These are phyloP conservation scores for Neofelis nebulosa DNA, from an alignment of 2,113 vertebrate genomes.

Conservation along the genomic window DNA sequence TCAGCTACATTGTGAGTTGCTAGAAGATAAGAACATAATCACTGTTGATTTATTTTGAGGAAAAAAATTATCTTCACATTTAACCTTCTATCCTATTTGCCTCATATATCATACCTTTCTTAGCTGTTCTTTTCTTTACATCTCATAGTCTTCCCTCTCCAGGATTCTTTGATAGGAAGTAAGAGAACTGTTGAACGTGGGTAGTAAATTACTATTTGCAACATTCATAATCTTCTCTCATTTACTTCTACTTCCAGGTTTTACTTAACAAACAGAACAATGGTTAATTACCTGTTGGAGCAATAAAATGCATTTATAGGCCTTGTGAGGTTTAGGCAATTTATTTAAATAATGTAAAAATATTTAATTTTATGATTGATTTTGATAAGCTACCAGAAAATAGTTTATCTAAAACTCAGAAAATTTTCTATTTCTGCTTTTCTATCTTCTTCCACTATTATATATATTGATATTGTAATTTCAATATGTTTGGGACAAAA, in stretches of 20 bases:
- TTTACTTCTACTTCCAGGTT: neutral
- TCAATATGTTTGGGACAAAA: constrained; percentile 63
- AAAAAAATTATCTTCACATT: neutral
- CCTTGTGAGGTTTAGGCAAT: neutral
- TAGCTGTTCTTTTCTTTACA: neutral
- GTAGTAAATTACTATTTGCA: neutral
- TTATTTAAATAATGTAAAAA: neutral
- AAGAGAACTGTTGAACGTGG: neutral
- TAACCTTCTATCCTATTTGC: neutral
- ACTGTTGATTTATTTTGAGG: neutral
- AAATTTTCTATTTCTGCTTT: neutral
- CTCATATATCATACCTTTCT: neutral
- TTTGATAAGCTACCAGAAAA: constrained; percentile 57
- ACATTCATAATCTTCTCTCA: neutral
- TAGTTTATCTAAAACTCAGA: constrained; percentile 34
- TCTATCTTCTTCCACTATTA: constrained; percentile 42
- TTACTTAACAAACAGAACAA: neutral
- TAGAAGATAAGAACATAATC: neutral
- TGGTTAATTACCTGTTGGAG: neutral
- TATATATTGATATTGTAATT: constrained; percentile 60
- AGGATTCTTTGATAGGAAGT: neutral
- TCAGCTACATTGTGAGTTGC: neutral
- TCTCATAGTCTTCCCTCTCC: neutral
- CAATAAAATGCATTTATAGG: neutral
- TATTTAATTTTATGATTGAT: neutral